A percentile compares a stretch with the other conserved stretches of the same genome.
These are phyloP conservation scores for Liasis olivaceus DNA, from an alignment of 2,797 vertebrate species.

Conservation along the genomic window DNA sequence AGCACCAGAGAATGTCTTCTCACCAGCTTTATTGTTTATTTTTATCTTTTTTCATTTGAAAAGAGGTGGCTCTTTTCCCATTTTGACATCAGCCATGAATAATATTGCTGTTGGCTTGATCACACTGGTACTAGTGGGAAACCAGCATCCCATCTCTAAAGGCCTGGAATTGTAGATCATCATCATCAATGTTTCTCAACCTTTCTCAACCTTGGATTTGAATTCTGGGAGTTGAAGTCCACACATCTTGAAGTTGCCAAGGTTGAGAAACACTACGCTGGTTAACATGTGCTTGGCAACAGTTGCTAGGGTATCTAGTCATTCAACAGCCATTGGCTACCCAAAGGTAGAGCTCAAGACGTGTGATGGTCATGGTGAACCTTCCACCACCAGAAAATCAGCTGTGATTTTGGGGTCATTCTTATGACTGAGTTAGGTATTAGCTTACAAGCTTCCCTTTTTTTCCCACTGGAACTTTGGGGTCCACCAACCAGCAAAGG, in stretches of 20 bases:
- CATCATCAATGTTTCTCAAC: background rate
- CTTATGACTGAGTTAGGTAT: background rate
- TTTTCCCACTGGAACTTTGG: no score
- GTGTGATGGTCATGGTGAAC: background rate
- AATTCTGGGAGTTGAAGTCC: no score
- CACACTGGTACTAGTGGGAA: background rate
- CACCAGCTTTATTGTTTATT: background rate
- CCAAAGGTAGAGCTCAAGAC: background rate
- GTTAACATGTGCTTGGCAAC: background rate
- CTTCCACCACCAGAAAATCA: background rate
- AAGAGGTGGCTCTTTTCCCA: conserved; percentile 20
- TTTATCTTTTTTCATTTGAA: conserved; percentile 6
- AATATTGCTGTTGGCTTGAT: conserved; percentile 23
- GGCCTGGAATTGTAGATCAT: background rate
- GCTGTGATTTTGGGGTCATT: background rate
- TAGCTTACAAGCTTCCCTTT: no score
- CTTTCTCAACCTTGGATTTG: no score
- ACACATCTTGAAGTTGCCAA: no score
- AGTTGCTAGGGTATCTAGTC: background rate
- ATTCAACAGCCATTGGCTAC: background rate
- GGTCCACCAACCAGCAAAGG: no score
- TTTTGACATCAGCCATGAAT: background rate
- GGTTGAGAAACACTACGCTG: background rate
- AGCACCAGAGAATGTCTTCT: background rate
- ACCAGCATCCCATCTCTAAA: background rate